phyloP scores from a whole-genome alignment of 2,113 vertebrate genomes.

The Actenoides hombroni region DNA sequence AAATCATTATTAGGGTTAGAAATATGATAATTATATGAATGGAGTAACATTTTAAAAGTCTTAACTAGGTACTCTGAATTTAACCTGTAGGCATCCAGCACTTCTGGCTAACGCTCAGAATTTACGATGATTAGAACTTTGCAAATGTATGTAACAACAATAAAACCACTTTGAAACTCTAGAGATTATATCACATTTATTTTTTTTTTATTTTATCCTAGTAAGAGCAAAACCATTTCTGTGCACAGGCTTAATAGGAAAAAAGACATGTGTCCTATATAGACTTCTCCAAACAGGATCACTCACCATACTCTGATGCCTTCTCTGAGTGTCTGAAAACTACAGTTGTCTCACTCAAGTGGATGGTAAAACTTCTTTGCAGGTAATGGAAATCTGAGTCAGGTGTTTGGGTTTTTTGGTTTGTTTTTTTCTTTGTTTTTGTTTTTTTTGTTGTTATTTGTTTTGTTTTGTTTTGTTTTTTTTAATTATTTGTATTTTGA shows the following conservation, averaged over 20 bases:
- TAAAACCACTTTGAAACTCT: background rate
- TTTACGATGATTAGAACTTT: background rate
- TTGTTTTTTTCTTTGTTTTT: no score
- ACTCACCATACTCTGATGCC: background rate
- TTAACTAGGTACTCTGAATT: background rate
- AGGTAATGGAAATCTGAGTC: background rate
- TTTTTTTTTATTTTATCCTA: background rate
- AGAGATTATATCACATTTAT: background rate
- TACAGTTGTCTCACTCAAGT: background rate
- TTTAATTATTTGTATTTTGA: background rate
- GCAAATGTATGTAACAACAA: background rate
- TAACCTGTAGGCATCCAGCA: background rate
- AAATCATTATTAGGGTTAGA: constrained; percentile 51
- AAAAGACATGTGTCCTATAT: background rate
- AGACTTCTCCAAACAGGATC: background rate
- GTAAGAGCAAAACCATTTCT: background rate
- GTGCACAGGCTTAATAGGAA: background rate
- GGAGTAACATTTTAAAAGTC: constrained; percentile 26
- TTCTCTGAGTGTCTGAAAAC: background rate
- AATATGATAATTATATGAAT: background rate
- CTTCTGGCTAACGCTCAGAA: background rate
- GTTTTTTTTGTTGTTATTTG: no score
- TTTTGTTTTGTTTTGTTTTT: background rate
- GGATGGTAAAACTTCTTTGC: background rate
- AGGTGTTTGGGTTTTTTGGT: background rate